Evolutionary conservation across 2,797 vertebrate species (phyloP).

Genomic region (Pseudomugil tenellus): DNA sequence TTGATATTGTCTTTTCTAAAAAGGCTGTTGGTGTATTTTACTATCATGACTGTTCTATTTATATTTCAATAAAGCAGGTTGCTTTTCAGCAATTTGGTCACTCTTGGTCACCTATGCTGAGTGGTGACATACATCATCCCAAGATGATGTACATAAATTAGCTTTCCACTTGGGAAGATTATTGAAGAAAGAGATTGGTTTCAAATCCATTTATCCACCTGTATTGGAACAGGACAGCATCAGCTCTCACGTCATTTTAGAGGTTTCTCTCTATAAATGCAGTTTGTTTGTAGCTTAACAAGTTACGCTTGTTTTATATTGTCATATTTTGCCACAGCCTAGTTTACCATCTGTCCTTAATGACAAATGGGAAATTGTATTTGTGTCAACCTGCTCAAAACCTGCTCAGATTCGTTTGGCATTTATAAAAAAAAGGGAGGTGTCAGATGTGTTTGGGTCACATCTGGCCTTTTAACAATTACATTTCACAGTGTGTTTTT

Average conservation of each 20-base stretch:
- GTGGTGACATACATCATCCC: not conserved
- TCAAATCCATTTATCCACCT: not conserved
- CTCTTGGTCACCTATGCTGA: not conserved
- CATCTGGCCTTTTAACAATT: not conserved
- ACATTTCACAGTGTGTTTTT: not conserved
- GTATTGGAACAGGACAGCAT: not conserved
- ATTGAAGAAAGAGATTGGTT: not conserved
- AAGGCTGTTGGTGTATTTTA: slow-evolving; percentile 11
- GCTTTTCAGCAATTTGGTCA: not conserved
- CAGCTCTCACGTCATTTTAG: not conserved
- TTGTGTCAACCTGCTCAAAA: not conserved
- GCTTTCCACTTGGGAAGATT: not conserved
- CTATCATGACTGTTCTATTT: not conserved
- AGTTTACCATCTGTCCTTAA: not conserved
- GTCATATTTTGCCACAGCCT: not conserved
- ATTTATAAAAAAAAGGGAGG: not conserved
- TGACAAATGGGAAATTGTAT: not conserved
- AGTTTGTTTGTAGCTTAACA: not conserved
- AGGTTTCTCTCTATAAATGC: not conserved
- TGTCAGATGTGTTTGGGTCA: not conserved
- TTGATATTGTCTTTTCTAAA: not conserved
- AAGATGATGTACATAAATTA: not conserved
- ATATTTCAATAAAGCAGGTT: not conserved
- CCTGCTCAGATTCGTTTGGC: not conserved
- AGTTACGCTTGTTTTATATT: not conserved